A percentile compares a stretch with the other conserved stretches of the same genome.
Evolutionary conservation across 2,113 vertebrate genomes (phyloP).

Genomic region (Istiophorus platypterus): DNA sequence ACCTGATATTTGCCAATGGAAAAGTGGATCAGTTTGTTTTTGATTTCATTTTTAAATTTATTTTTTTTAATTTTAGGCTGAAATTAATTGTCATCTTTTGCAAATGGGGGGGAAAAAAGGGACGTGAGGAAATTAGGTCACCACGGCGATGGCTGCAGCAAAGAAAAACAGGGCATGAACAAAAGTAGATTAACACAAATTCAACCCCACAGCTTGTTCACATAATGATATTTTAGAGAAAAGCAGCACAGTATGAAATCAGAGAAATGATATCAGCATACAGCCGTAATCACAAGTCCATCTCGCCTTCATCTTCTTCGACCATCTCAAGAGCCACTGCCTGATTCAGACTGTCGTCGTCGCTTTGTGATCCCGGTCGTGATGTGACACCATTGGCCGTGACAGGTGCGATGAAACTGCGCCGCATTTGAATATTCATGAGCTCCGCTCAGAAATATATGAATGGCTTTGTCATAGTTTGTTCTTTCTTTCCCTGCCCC

Average conservation of each 20-base stretch:
- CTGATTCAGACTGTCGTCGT: background rate
- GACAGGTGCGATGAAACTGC: background rate
- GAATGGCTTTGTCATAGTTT: background rate
- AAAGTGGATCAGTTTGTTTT: conserved; percentile 4
- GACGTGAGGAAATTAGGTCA: conserved; percentile 56
- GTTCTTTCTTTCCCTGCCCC: background rate
- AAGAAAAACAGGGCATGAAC: background rate
- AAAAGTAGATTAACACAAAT: background rate
- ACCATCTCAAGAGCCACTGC: background rate
- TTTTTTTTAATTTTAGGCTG: conserved; percentile 23
- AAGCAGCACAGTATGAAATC: conserved; percentile 3
- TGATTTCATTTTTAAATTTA: too few relatives aligned
- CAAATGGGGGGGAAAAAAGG: background rate
- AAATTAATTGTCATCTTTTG: conserved; percentile 36
- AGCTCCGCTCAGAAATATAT: conserved; percentile 9
- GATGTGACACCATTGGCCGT: conserved; percentile 12
- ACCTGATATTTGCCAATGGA: conserved; percentile 13
- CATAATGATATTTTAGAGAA: background rate
- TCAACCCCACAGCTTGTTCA: background rate
- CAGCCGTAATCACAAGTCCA: background rate
- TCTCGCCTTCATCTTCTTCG: background rate
- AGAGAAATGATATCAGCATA: background rate
- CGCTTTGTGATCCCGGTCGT: conserved; percentile 4
- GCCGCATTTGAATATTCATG: conserved; percentile 46
- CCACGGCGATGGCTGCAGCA: background rate